Evolutionary conservation across 2,888 invertebrate species (phyloP), one percentile per base, ranked within the genome.

Genomic region (Drosophila seclusa): DNA sequence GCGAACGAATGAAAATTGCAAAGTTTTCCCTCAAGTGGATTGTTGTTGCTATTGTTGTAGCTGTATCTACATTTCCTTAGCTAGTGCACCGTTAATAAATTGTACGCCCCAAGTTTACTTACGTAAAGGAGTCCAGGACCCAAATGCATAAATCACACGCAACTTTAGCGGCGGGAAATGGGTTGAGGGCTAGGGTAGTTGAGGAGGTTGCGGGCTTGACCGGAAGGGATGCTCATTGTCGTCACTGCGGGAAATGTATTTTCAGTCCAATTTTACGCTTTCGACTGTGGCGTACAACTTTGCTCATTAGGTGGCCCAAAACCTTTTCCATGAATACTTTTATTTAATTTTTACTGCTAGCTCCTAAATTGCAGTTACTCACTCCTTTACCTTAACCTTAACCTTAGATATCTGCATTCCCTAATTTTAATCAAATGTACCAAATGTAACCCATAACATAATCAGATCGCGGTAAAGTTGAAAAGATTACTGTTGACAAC

Each of bases 131-230:
- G 79, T 57, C 78, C 83, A 53, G 50, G 65, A 57, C 83, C 83
- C 83, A 78, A 88, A 80, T 83, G 86, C 89, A 83, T 83, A 83
- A 83, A 88, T 83, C 89, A 83, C 83, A 68, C 73, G 73, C 59
- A 78, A 71, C 50, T 80, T 74, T 62, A 70, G 61, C 72, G 59
- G 64, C 73, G 60, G 77, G 16, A 16, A 16, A 68, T 68, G 34
- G 64, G 54, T 63, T 60, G 24, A 27, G 11, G 34, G 53, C 1
- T 36, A 18, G 27, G 64, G 63, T 42, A 21, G 52, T 45, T 75
- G 29, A 6, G 29, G 11, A n/a, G 6, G 31, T 42, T 21, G 21
- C 21, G 57, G 55, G 57, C 42, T 67, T 48, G 45, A 57, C 60
- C 68, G 52, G 65, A 70, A 60, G 52, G 67, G 71, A 57, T 49